Evolutionary conservation across 1,140 invertebrate genomes (phyloP).

Genomic region (Scaptomyza montana): DNA sequence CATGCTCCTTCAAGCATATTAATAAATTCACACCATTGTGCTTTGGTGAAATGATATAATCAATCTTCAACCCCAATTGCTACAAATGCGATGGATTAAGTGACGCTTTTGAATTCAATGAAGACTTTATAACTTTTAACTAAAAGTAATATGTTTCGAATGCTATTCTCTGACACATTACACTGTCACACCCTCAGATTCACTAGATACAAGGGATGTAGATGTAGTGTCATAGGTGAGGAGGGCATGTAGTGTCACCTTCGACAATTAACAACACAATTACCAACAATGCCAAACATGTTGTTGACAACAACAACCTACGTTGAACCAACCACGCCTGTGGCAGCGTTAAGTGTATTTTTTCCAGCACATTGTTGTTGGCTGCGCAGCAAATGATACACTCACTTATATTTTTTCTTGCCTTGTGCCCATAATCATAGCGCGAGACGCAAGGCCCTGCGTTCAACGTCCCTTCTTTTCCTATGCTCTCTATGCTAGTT

Average conservation of each 20-base stretch:
- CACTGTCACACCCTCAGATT: conserved; percentile 12
- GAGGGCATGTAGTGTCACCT: conserved; percentile 45
- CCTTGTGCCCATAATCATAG: conserved; percentile 31
- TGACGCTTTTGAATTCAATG: background rate
- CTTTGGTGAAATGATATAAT: background rate
- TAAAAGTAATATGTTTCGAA: conserved; percentile 1
- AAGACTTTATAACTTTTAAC: conserved; percentile 1
- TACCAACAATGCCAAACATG: conserved; percentile 55
- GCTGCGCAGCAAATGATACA: conserved; percentile 47
- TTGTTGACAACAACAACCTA: background rate
- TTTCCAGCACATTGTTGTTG: conserved; percentile 55
- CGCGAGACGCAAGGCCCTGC: background rate
- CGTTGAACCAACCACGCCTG: conserved; percentile 2
- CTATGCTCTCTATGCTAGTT: background rate
- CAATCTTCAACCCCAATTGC: background rate
- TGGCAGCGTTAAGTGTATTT: conserved; percentile 66
- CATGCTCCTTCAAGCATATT: background rate
- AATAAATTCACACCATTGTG: background rate
- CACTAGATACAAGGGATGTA: conserved; percentile 12
- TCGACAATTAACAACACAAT: conserved; percentile 78
- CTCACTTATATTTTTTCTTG: conserved; percentile 33
- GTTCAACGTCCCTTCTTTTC: background rate
- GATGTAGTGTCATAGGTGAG: conserved; percentile 60
- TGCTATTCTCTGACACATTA: background rate
- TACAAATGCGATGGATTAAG: background rate